Conservation (phyloP, 2,797 vertebrate species). For the Argentina silus region DNA sequence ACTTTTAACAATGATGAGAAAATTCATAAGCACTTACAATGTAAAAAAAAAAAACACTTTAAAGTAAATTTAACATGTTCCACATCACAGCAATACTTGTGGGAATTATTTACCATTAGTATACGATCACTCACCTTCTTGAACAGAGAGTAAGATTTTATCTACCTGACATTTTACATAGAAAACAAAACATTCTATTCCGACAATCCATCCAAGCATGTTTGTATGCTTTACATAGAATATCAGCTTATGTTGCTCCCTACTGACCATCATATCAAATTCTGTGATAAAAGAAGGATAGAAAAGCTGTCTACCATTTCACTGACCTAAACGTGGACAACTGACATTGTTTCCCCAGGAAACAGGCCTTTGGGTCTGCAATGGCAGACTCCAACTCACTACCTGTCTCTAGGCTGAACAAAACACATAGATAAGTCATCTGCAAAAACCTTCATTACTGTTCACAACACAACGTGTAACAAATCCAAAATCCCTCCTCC, state of each 20-base stretch:
- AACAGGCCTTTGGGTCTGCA: constrained; percentile 56
- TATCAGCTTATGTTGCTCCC: not conserved
- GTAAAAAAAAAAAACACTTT: not conserved
- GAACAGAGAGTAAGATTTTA: not conserved
- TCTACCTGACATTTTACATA: not conserved
- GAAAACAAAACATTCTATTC: not conserved
- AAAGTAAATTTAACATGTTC: not conserved
- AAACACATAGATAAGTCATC: constrained; percentile 52
- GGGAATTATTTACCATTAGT: no score
- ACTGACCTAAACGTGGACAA: constrained; percentile 69
- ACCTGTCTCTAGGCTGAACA: constrained; percentile 65
- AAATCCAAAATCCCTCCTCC: not conserved
- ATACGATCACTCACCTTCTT: not conserved
- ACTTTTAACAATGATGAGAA: no score
- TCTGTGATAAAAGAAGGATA: not conserved
- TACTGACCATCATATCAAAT: not conserved
- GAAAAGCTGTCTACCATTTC: constrained; percentile 44
- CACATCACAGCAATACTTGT: not conserved
- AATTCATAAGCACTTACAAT: not conserved
- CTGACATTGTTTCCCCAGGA: constrained; percentile 64
- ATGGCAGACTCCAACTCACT: constrained; percentile 60
- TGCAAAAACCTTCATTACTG: constrained; percentile 21
- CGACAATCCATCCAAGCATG: not conserved
- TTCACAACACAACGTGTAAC: not conserved
- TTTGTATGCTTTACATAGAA: not conserved